Base-by-base conservation (phyloP, 2,797 vertebrate genomes). In the Acestrorhynchus altus region DNA sequence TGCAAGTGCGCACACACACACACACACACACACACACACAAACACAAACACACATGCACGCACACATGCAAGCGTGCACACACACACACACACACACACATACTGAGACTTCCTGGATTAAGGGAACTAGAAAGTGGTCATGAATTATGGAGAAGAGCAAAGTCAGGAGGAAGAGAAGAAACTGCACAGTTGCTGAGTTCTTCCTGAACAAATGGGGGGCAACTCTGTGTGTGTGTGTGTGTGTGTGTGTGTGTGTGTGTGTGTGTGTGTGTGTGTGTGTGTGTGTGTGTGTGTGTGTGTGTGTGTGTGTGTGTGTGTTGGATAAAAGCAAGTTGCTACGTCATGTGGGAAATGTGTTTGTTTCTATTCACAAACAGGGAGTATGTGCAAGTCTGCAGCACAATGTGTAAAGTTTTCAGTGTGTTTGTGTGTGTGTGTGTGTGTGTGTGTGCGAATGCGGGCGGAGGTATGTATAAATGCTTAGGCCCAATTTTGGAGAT, bases 91-190 rank as follows among this genome's bases (percentile, higher is more conserved):
- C 78, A 80, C 76, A 81, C 61, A 75, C 24, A 74, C 70, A 42
- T 57, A 59, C 31, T 61, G 66, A 68, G 42, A 61, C 52, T 72
- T 60, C 18, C 49, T 71, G 24, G 83, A 82, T 74, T 80, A 72
- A 65, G 64, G 26, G n/a, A 71, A 76, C 85, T 52, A 83, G 85
- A 73, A 68, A 80, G 83, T 79, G 85, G 80, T 54, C 83, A 90
- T 89, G 81, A 89, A 84, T 87, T 87, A 87, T 88, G 74, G 83
- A 87, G 75, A 84, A 57, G 74, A 81, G 77, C 82, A 74, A 83
- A 87, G 84, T 79, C 86, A 66, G 44, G 72, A 84, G 79, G 87
- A 88, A 77, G 83, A 79, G 61, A 74, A 80, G 83, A 75, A 86
- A 88, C 87, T 86, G 72, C 81, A 84, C 76, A 80, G 86, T 66